Conservation (phyloP, 2,113 vertebrate genomes). For the Callionymus lyra region DNA sequence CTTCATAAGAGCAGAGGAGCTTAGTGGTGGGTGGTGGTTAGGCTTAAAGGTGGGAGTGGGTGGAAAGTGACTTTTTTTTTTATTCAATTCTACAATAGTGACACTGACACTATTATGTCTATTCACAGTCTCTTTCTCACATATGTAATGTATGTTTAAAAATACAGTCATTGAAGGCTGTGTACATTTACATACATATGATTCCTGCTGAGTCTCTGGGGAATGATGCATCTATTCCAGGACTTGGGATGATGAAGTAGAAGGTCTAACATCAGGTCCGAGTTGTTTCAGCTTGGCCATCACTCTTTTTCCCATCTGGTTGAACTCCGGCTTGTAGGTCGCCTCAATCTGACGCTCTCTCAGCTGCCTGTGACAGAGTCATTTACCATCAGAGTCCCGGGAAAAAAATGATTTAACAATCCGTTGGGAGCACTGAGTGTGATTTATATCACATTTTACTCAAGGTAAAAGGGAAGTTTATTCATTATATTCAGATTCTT, state of each 20-base stretch:
- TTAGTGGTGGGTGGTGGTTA: conserved; percentile 22
- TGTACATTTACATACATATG: too few relatives aligned
- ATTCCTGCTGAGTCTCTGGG: background rate
- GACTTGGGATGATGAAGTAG: conserved; percentile 4
- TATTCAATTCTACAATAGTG: conserved; percentile 21
- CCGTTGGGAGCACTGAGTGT: too few relatives aligned
- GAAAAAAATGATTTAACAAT: background rate
- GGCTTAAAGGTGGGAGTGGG: conserved; percentile 24
- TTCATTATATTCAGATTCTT: too few relatives aligned
- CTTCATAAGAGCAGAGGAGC: conserved; percentile 19
- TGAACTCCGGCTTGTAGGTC: conserved; percentile 10
- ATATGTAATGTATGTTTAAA: too few relatives aligned
- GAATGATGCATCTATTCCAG: conserved; percentile 3
- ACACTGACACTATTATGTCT: background rate
- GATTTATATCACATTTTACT: too few relatives aligned
- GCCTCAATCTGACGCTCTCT: conserved; percentile 13
- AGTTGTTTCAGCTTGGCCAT: conserved; percentile 18
- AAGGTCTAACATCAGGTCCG: background rate
- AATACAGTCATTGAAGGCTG: too few relatives aligned
- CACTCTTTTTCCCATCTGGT: conserved; percentile 20
- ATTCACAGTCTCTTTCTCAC: too few relatives aligned
- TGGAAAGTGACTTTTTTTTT: conserved; percentile 18
- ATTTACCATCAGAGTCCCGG: background rate
- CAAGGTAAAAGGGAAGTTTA: too few relatives aligned
- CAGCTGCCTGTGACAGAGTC: conserved; percentile 21